Evolutionary conservation across 2,113 vertebrate genomes (phyloP), one percentile per base, ranked within the genome.

Genomic region (Ammodytes dubius): DNA sequence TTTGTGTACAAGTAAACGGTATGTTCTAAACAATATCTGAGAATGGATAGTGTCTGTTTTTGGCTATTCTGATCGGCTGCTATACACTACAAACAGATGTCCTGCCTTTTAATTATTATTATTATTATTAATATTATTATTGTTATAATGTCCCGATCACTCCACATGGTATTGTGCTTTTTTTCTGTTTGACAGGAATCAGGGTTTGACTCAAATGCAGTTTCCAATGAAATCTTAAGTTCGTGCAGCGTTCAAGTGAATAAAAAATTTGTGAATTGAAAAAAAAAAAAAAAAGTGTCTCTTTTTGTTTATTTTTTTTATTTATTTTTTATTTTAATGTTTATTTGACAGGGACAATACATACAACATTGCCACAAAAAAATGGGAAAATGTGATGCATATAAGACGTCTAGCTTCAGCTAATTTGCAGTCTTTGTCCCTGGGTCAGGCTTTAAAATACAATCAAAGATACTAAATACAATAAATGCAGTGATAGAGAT

Each of bases 191-290:
- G 81, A 89, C 90, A 91, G 91, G 91, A 93, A 93, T 94, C 93
- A 92, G 92, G 93, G 93, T 94, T 85, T 12, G 75, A 82, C 81
- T 90, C 85, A 77, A 85, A 87, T 80, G 83, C 90, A 89, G 82
- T 85, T 27, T 93, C 77, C 73, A 84, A 79, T 83, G 65, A 91
- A 91, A 88, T 88, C 68, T 88, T 77, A 69, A 27, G 82, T 89
- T 90, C 88, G 85, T 89, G 85, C 85, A 89, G 80, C 87, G 88
- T 90, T 91, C 79, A 93, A 90, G 91, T 93, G 89, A 93, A 94
- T 92, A 83, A 94, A 94, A 27, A 92, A 91, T 80, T 86, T 93
- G 91, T 93, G 91, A 91, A 92, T 91, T 89, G 2, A 86, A 79
- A 81, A 49, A 47, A 45, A 64, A 47, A 83, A 68, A 77, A 47